phyloP scores from a whole-genome alignment of 2,113 vertebrate genomes.

The Oophaga pumilio region DNA sequence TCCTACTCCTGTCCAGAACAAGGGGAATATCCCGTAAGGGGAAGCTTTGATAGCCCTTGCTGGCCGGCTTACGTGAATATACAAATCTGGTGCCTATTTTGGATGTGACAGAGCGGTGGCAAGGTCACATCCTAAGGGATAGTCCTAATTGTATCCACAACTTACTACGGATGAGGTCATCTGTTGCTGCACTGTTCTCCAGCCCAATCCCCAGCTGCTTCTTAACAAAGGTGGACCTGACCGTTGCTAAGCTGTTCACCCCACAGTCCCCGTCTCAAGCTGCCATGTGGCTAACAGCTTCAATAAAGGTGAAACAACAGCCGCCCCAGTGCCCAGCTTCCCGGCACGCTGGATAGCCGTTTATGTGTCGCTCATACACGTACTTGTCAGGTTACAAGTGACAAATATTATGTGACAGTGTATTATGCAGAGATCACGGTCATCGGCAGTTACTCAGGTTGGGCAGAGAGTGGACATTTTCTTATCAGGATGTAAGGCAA shows the following conservation, averaged over 20 bases:
- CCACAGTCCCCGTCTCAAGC: conserved; percentile 40
- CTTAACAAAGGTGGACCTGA: conserved; percentile 40
- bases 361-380: background rate
- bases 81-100: conserved; percentile 47
- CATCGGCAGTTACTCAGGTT: background rate
- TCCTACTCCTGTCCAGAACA: conserved; percentile 2
- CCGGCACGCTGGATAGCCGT: background rate
- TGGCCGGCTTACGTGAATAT: conserved; percentile 31
- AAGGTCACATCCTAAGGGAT: conserved; percentile 49
- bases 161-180: conserved; percentile 42
- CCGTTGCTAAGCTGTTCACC: conserved; percentile 34
- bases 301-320: conserved; percentile 43
- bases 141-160: conserved; percentile 49
- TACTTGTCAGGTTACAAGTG: background rate
- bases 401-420: background rate
- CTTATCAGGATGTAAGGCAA: background rate
- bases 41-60: conserved; percentile 22
- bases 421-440: background rate
- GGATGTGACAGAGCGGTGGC: conserved; percentile 43
- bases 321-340: background rate
- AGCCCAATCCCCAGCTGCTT: conserved; percentile 46
- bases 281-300: conserved; percentile 44
- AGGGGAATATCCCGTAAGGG: conserved; percentile 10
- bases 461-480: background rate
- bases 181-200: conserved; percentile 46